phyloP scores from a whole-genome alignment of 2,888 invertebrate genomes.

The Achlya flavicornis region DNA sequence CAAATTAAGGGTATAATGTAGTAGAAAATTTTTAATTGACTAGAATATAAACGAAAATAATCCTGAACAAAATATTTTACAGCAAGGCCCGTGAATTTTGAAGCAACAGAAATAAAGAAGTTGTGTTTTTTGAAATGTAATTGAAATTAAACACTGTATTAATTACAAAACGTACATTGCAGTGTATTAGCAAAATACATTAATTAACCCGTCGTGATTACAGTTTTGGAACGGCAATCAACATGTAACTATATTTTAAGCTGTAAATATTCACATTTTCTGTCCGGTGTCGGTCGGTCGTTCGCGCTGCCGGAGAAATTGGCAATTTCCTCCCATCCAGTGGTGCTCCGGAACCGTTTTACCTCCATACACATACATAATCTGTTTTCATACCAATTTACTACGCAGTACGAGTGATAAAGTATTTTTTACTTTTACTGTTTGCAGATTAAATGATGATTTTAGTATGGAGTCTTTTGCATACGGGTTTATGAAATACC shows the following conservation, averaged over 20 bases:
- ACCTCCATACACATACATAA: slow-evolving; percentile 43
- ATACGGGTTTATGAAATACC: neutral
- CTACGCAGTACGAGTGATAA: slow-evolving; percentile 19
- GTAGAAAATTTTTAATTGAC: neutral
- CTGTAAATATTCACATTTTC: slow-evolving; percentile 40
- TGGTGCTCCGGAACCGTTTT: slow-evolving; percentile 45
- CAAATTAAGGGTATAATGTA: neutral
- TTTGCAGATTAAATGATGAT: neutral
- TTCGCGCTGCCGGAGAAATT: slow-evolving; percentile 58
- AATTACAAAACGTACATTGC: neutral
- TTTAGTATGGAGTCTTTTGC: neutral
- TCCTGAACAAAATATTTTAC: no score
- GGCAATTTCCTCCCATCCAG: slow-evolving; percentile 68
- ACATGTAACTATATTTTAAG: slow-evolving; percentile 22
- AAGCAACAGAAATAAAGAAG: neutral
- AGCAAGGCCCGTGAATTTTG: no score
- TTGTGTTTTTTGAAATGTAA: neutral
- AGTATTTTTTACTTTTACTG: neutral
- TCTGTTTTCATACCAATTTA: slow-evolving; percentile 48
- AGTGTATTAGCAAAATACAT: slow-evolving; percentile 1
- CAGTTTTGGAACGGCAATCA: slow-evolving; percentile 9
- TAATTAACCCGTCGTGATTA: neutral
- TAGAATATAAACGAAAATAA: no score
- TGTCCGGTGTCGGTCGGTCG: slow-evolving; percentile 23
- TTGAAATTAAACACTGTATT: neutral